These are phyloP conservation scores for Lacerta bilineata DNA, from an alignment of 2,797 vertebrate genomes.

Conservation along the genomic window DNA sequence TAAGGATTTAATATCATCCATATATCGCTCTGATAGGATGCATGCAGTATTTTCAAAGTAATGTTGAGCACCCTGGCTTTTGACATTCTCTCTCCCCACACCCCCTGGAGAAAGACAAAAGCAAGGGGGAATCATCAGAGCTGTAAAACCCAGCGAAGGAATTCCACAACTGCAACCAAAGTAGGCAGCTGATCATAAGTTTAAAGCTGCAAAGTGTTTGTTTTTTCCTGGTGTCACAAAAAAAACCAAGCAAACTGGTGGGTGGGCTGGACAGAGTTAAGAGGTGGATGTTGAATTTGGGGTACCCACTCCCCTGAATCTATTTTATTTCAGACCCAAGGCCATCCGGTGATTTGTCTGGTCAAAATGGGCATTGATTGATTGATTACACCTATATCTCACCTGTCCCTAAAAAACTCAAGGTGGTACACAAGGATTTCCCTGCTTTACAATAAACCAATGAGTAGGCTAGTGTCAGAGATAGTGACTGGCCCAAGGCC, in stretches of 20 bases:
- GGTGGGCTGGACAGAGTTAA: neutral
- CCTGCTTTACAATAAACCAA: too few species aligned
- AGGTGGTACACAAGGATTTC: too few species aligned
- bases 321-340: neutral
- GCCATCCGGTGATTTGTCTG: neutral
- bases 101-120: neutral
- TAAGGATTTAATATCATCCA: slow-evolving; percentile 63
- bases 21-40: slow-evolving; percentile 61
- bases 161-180: slow-evolving; percentile 18
- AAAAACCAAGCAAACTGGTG: too few species aligned
- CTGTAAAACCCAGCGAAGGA: slow-evolving; percentile 19
- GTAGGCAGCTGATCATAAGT: neutral
- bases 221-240: too few species aligned
- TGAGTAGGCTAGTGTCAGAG: too few species aligned
- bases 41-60: slow-evolving; percentile 32
- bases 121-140: neutral
- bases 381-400: too few species aligned
- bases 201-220: neutral
- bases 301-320: too few species aligned
- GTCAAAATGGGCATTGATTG: neutral
- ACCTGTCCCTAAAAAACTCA: too few species aligned
- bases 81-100: neutral
- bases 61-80: slow-evolving; percentile 34
- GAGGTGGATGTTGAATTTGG: too few species aligned
- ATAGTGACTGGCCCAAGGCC: too few species aligned